These are phyloP conservation scores for Drosophila asahinai DNA, from an alignment of 1,140 invertebrate species.

Conservation along the genomic window DNA sequence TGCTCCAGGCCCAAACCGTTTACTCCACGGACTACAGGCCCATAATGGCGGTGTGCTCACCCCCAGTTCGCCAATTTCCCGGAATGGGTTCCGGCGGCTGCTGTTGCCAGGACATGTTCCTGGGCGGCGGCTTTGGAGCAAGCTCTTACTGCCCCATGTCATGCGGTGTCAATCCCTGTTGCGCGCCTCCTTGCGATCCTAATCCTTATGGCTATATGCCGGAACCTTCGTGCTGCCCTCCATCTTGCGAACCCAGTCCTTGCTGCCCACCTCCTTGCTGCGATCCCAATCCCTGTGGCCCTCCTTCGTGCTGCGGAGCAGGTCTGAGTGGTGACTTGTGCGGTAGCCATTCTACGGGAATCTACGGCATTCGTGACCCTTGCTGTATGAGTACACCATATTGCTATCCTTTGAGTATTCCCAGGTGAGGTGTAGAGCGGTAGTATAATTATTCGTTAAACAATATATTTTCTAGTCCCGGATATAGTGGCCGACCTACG, in stretches of 20 bases:
- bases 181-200: not conserved
- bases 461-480: not conserved
- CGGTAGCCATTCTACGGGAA: constrained; percentile 1
- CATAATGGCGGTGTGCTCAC: not conserved
- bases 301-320: not conserved
- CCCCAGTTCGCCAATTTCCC: constrained; percentile 32
- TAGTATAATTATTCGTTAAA: not conserved
- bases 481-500: not conserved
- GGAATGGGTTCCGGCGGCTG: not conserved
- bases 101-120: constrained; percentile 1
- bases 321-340: not conserved
- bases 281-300: too few relatives aligned
- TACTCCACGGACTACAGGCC: constrained; percentile 48
- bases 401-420: not conserved
- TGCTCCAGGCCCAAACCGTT: constrained; percentile 32
- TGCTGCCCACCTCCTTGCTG: not conserved
- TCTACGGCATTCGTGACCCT: not conserved
- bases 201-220: not conserved
- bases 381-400: not conserved
- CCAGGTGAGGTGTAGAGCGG: not conserved
- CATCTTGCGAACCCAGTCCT: not conserved
- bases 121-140: constrained; percentile 6
- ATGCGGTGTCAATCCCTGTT: not conserved
- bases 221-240: not conserved
- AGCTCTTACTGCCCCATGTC: not conserved